phyloP scores from a whole-genome alignment of 2,113 vertebrate species.

The Menura novaehollandiae region DNA sequence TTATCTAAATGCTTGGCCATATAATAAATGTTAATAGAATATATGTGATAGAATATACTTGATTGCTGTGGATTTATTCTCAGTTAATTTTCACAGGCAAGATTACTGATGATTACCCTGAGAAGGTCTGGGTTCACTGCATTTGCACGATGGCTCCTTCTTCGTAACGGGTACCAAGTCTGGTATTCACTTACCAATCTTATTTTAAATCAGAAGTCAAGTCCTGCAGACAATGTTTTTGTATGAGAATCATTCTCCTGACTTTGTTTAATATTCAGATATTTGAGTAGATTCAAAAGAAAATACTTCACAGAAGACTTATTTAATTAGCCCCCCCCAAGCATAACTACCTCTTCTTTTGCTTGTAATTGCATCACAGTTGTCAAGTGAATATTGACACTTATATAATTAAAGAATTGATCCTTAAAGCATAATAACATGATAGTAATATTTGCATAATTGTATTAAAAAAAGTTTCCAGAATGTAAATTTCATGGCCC shows the following conservation, averaged over 20 bases:
- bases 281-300: neutral
- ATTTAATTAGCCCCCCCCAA: neutral
- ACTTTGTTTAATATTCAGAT: neutral
- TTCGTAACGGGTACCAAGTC: neutral
- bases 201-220: neutral
- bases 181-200: neutral
- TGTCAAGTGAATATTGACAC: neutral
- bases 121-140: neutral
- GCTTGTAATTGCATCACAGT: neutral
- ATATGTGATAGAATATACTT: neutral
- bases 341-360: neutral
- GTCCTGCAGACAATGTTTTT: neutral
- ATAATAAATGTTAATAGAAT: neutral
- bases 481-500: conserved; percentile 14
- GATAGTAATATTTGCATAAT: neutral
- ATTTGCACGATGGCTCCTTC: neutral
- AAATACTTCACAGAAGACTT: neutral
- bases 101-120: neutral
- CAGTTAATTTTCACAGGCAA: neutral
- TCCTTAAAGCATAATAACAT: neutral
- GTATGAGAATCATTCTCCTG: neutral
- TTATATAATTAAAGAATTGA: neutral
- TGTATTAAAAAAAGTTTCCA: neutral
- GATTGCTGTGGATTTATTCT: neutral
- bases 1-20: neutral